A percentile compares a stretch with the other conserved stretches of the same genome.
Evolutionary conservation across 2,888 invertebrate species (phyloP).

Genomic region (Acleris emargana): DNA sequence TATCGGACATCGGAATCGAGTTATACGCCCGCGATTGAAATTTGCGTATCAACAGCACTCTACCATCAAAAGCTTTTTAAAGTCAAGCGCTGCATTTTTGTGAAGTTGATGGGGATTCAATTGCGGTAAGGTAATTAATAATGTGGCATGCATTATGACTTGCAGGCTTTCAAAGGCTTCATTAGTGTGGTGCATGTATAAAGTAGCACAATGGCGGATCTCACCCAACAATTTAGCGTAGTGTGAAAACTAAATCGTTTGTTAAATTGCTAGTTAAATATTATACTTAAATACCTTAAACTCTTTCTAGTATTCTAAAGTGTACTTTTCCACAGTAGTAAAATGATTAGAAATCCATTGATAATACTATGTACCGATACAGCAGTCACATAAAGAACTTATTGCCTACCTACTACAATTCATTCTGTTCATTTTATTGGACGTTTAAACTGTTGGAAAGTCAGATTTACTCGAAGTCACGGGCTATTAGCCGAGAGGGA

Average conservation of each 20-base stretch:
- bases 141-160: slow-evolving; percentile 3
- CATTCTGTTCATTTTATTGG: slow-evolving; percentile 9
- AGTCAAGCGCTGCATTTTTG: slow-evolving; percentile 20
- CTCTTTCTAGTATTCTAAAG: too few relatives aligned
- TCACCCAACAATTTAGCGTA: too few relatives aligned
- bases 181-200: neutral
- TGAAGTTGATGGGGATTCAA: slow-evolving; percentile 4
- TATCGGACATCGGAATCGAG: slow-evolving; percentile 23
- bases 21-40: slow-evolving; percentile 27
- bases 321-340: too few relatives aligned
- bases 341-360: too few relatives aligned
- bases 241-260: too few relatives aligned
- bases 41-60: slow-evolving; percentile 28
- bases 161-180: neutral
- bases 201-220: too few relatives aligned
- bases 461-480: slow-evolving; percentile 21
- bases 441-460: slow-evolving; percentile 13
- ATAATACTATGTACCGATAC: neutral
- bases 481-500: slow-evolving; percentile 20
- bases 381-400: neutral
- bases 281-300: too few relatives aligned
- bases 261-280: too few relatives aligned
- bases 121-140: slow-evolving; percentile 15
- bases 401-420: neutral
- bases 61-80: slow-evolving; percentile 19